A percentile compares a stretch with the other conserved stretches of the same genome.
Evolutionary conservation across 2,113 vertebrate genomes (phyloP).

Genomic region (Chloroceryle aenea): DNA sequence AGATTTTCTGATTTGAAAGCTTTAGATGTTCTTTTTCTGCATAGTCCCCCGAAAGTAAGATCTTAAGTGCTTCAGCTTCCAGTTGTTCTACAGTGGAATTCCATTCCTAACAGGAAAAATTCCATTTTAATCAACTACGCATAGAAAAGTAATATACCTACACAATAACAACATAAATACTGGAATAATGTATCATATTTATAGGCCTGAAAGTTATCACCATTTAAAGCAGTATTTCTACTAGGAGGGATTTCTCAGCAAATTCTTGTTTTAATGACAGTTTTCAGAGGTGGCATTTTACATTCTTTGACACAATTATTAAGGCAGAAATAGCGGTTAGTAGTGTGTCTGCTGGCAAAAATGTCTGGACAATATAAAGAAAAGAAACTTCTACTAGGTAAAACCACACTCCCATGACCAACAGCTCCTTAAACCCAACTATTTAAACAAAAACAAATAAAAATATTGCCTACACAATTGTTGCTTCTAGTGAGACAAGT

Average conservation of each 20-base stretch:
- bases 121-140: neutral
- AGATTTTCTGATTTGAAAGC: constrained; percentile 77
- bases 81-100: constrained; percentile 66
- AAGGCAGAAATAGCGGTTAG: neutral
- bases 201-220: neutral
- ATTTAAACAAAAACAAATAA: neutral
- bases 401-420: neutral
- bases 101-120: constrained; percentile 77
- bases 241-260: neutral
- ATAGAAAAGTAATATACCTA: neutral
- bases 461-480: neutral
- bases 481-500: neutral
- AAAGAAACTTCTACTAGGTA: neutral
- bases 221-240: neutral
- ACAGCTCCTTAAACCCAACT: neutral
- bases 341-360: neutral
- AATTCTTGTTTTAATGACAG: neutral
- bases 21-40: constrained; percentile 75
- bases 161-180: neutral
- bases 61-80: constrained; percentile 72
- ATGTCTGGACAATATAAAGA: neutral
- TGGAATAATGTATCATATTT: neutral
- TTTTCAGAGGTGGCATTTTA: neutral
- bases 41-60: constrained; percentile 64
- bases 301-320: neutral